Conservation (phyloP, 2,888 invertebrate species). For the Drosophila ochracea region DNA sequence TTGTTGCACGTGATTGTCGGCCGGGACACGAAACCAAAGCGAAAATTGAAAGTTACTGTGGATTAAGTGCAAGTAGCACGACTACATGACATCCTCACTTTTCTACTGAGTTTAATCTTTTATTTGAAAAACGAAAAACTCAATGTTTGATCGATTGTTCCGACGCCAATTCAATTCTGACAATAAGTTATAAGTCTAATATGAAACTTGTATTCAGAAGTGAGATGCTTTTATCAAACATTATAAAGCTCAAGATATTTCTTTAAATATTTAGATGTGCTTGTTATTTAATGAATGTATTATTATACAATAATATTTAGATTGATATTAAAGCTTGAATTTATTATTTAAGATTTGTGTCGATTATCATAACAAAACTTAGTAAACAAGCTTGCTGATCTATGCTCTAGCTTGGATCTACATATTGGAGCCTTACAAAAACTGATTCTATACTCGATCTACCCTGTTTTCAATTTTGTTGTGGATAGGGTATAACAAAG, state of each 20-base stretch:
- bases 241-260: background rate
- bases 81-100: background rate
- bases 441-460: background rate
- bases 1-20: constrained; percentile 48
- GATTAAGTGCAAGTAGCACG: accelerated
- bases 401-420: background rate
- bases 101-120: background rate
- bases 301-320: background rate
- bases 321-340: background rate
- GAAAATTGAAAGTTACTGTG: background rate
- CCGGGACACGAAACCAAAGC: background rate
- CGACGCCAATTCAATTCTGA: background rate
- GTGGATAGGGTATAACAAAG: constrained; percentile 31
- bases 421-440: background rate
- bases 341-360: background rate
- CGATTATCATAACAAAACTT: background rate
- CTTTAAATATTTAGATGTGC: background rate
- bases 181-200: background rate
- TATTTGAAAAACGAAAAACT: background rate
- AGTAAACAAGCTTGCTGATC: background rate
- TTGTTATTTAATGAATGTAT: background rate
- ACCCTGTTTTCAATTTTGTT: background rate
- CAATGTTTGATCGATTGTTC: background rate
- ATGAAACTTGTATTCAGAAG: background rate
- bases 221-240: background rate